A percentile compares a stretch with the other conserved stretches of the same genome.
Evolutionary conservation across 2,113 vertebrate genomes (phyloP).

Genomic region (Heliornis fulica): DNA sequence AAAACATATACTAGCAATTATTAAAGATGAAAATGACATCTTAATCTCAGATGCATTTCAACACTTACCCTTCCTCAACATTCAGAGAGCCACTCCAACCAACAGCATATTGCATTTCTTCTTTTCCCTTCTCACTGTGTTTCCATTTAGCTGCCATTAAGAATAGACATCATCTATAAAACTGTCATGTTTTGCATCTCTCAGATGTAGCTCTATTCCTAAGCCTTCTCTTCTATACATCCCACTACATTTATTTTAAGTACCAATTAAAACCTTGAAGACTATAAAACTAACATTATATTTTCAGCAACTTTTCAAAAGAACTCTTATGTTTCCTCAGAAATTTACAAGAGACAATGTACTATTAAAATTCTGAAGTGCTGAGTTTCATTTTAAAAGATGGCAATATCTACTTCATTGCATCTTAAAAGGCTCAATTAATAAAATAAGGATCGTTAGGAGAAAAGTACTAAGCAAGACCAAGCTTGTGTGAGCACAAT

Average conservation of each 20-base stretch:
- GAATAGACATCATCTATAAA: not conserved
- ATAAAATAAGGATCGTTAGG: not conserved
- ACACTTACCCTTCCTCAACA: slow-evolving; percentile 88
- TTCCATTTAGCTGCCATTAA: slow-evolving; percentile 90
- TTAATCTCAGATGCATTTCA: not conserved
- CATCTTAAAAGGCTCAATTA: not conserved
- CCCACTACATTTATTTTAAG: not conserved
- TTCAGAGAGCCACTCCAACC: slow-evolving; percentile 90
- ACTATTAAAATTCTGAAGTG: not conserved
- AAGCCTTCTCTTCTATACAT: not conserved
- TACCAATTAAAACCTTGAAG: not conserved
- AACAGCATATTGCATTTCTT: slow-evolving; percentile 92
- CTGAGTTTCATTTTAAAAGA: not conserved
- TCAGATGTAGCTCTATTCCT: not conserved
- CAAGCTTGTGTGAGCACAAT: not conserved
- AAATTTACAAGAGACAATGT: not conserved
- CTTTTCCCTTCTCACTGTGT: slow-evolving; percentile 84
- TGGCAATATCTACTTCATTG: not conserved
- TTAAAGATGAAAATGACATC: not conserved
- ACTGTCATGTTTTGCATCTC: not conserved
- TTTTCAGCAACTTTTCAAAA: not conserved
- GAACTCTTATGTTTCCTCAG: not conserved
- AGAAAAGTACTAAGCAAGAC: not conserved
- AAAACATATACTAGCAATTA: not conserved
- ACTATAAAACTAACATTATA: not conserved